phyloP scores from a whole-genome alignment of 1,140 invertebrate genomes.

The Drosophila novamexicana region DNA sequence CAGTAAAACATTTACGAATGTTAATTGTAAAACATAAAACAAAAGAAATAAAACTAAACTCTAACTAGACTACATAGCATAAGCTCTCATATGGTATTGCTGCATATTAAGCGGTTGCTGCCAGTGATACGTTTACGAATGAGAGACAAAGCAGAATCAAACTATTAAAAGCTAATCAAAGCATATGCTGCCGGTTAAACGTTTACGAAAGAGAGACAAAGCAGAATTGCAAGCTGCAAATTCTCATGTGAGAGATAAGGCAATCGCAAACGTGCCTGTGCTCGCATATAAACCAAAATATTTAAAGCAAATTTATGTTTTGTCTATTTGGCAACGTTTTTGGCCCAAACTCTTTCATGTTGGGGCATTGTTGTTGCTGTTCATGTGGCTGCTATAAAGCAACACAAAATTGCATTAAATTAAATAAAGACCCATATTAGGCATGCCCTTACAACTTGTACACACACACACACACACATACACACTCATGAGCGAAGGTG shows the following conservation, averaged over 20 bases:
- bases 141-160: neutral
- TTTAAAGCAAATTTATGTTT: slow-evolving; percentile 6
- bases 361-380: slow-evolving; percentile 9
- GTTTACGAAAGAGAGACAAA: slow-evolving; percentile 12
- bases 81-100: too few relatives aligned
- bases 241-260: neutral
- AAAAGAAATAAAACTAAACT: neutral
- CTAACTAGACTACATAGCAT: too few relatives aligned
- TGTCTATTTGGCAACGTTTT: neutral
- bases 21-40: neutral
- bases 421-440: slow-evolving; percentile 80
- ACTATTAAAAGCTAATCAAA: too few relatives aligned
- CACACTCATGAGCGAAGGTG: slow-evolving; percentile 23
- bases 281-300: neutral
- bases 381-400: slow-evolving; percentile 38
- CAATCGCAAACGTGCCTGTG: neutral
- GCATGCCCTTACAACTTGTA: slow-evolving; percentile 63
- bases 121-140: slow-evolving; percentile 17
- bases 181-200: neutral
- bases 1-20: slow-evolving; percentile 1
- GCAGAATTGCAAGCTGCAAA: neutral
- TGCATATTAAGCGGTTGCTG: neutral
- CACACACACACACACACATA: slow-evolving; percentile 38
- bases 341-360: too few relatives aligned
- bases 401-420: slow-evolving; percentile 79